A percentile compares a stretch with the other conserved stretches of the same genome.
These are phyloP conservation scores for Collichthys lucidus DNA, from an alignment of 2,113 vertebrate genomes.

Conservation along the genomic window DNA sequence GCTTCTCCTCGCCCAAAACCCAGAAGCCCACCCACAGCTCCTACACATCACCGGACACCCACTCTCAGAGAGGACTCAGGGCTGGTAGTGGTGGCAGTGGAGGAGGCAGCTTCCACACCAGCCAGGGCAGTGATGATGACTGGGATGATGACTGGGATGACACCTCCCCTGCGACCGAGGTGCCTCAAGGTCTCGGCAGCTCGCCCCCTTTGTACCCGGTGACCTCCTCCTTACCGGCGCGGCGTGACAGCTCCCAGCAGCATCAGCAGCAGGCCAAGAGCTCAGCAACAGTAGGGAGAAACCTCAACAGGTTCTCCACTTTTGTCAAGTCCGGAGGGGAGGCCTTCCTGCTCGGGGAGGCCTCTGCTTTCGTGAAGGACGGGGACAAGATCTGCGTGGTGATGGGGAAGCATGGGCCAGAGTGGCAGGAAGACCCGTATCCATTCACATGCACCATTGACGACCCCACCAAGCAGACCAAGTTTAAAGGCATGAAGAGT, in stretches of 20 bases:
- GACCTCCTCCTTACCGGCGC: constrained; percentile 82
- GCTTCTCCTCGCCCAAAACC: constrained; percentile 57
- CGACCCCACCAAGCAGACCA: constrained; percentile 98
- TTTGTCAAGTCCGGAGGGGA: constrained; percentile 97
- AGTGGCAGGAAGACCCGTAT: constrained; percentile 96
- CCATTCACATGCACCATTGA: constrained; percentile 95
- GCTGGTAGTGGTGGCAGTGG: constrained; percentile 53
- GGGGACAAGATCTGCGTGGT: constrained; percentile 93
- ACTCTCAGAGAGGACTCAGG: constrained; percentile 60
- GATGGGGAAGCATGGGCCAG: constrained; percentile 89
- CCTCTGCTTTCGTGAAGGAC: constrained; percentile 91
- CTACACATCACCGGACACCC: constrained; percentile 67
- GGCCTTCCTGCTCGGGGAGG: constrained; percentile 95
- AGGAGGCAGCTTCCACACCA: constrained; percentile 82
- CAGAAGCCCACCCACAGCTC: constrained; percentile 72
- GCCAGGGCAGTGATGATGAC: constrained; percentile 94
- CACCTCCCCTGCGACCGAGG: constrained; percentile 84
- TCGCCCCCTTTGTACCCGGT: constrained; percentile 81
- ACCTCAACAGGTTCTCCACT: constrained; percentile 97
- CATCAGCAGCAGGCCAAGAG: constrained; percentile 86
- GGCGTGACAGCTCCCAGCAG: constrained; percentile 72
- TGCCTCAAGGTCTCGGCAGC: constrained; percentile 79
- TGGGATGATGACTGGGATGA: constrained; percentile 99
- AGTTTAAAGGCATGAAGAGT: constrained; percentile 99
- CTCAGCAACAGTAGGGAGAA: constrained; percentile 92